Percentiles rank a stretch among this genome's conserved stretches.
phyloP scores from a whole-genome alignment of 2,888 invertebrate species.

The Microplitis manilae region DNA sequence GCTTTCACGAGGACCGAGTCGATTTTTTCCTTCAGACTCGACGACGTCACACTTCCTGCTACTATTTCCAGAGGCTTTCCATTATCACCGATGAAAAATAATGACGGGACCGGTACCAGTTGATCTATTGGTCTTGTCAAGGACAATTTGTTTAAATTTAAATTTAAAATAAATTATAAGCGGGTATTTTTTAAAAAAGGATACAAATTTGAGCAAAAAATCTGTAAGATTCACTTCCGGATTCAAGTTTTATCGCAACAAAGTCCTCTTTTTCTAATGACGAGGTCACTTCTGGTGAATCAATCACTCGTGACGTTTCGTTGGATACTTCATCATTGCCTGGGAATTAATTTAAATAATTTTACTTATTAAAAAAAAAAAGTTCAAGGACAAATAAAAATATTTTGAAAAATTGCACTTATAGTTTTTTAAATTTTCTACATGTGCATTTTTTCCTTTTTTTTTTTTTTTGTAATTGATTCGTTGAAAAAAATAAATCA shows the following conservation, averaged over 20 bases:
- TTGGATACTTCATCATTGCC: conserved; percentile 83
- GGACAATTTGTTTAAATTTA: neutral
- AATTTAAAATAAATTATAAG: neutral
- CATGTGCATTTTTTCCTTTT: too few species aligned
- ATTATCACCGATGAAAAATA: conserved; percentile 89
- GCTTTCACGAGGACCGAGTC: conserved; percentile 76
- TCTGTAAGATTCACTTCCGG: conserved; percentile 81
- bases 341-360: conserved; percentile 62
- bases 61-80: conserved; percentile 88
- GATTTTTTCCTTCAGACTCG: conserved; percentile 79
- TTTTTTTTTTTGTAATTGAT: too few species aligned
- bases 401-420: too few species aligned
- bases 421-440: too few species aligned
- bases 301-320: conserved; percentile 78
- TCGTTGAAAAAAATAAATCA: too few species aligned
- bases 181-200: conserved; percentile 73
- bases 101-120: conserved; percentile 83
- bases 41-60: conserved; percentile 76
- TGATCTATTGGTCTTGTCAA: conserved; percentile 74
- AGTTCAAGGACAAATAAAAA: neutral
- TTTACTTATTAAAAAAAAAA: neutral
- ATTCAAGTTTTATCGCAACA: conserved; percentile 84
- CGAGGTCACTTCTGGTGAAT: conserved; percentile 75
- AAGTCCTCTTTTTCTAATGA: conserved; percentile 78
- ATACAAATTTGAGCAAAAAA: conserved; percentile 91